These are phyloP conservation scores for Schizotus pectinicornis DNA, from an alignment of 2,888 invertebrate genomes.

Conservation along the genomic window DNA sequence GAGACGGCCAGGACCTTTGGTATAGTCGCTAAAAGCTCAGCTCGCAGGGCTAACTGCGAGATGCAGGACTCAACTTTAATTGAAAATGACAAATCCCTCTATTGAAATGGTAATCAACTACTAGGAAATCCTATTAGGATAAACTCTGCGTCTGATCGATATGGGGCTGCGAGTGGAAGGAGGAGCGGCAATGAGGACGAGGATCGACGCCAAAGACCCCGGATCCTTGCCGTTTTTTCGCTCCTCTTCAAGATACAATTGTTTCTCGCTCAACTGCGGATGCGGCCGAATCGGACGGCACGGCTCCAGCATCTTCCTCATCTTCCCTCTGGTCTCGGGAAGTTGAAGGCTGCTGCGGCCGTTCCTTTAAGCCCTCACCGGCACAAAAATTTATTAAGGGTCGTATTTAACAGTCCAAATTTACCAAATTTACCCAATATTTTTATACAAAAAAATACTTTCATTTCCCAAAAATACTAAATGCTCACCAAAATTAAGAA, in stretches of 20 bases:
- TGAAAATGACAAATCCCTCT: slow-evolving; percentile 63
- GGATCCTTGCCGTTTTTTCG: slow-evolving; percentile 4
- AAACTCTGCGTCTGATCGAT: slow-evolving; percentile 60
- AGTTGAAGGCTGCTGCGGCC: no score
- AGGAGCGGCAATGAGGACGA: slow-evolving; percentile 29
- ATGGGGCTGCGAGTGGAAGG: slow-evolving; percentile 37
- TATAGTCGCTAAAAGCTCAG: slow-evolving; percentile 42
- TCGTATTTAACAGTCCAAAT: no score
- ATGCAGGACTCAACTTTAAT: slow-evolving; percentile 62
- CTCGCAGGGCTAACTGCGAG: slow-evolving; percentile 51
- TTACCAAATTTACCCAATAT: no score
- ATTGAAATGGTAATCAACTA: slow-evolving; percentile 63
- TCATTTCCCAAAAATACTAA: no score
- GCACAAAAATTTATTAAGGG: no score
- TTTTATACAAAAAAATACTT: no score
- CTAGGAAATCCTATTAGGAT: slow-evolving; percentile 63
- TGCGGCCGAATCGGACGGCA: no score
- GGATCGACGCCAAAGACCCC: slow-evolving; percentile 26
- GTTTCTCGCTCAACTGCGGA: not conserved
- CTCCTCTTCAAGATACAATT: slow-evolving; percentile 1
- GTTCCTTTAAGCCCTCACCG: no score
- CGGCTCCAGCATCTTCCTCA: no score
- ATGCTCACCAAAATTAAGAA: no score
- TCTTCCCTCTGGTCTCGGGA: no score
- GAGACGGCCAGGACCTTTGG: slow-evolving; percentile 35